phyloP scores from a whole-genome alignment of 53 echinoderm and acorn worm species.

The Patiria pectinifera region DNA sequence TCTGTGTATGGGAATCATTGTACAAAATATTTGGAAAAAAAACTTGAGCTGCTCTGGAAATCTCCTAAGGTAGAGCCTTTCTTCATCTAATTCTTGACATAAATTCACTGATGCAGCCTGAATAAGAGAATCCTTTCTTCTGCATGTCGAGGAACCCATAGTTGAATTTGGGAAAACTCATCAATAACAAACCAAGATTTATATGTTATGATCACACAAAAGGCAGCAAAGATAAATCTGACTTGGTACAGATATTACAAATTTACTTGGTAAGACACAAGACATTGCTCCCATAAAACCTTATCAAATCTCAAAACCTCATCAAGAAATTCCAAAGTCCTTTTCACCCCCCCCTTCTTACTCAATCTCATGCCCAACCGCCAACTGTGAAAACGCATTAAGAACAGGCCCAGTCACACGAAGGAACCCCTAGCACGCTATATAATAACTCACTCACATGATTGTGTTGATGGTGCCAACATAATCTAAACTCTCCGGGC shows the following conservation, averaged over 20 bases:
- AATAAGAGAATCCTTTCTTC: not conserved
- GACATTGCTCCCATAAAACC: not conserved
- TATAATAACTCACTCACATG: slow-evolving; percentile 28
- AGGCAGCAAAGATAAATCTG: too few species aligned
- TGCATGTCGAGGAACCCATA: not conserved
- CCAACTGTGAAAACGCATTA: slow-evolving; percentile 58
- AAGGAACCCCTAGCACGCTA: not conserved
- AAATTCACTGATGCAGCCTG: not conserved
- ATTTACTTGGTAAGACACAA: not conserved
- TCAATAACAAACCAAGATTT: too few species aligned
- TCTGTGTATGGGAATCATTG: too few species aligned
- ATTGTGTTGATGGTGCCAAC: slow-evolving; percentile 32
- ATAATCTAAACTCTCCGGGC: slow-evolving; percentile 10
- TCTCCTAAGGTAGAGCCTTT: too few species aligned
- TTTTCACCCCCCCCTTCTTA: not conserved
- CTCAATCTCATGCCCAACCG: not conserved
- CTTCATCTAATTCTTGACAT: not conserved
- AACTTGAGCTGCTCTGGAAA: too few species aligned
- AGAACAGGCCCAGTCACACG: not conserved
- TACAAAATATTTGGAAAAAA: too few species aligned
- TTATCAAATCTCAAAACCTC: not conserved
- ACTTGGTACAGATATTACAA: not conserved
- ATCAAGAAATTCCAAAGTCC: not conserved
- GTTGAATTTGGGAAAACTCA: too few species aligned
- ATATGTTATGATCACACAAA: too few species aligned